Conservation (phyloP, 2,797 vertebrate genomes). For the Crocidura indochinensis region DNA sequence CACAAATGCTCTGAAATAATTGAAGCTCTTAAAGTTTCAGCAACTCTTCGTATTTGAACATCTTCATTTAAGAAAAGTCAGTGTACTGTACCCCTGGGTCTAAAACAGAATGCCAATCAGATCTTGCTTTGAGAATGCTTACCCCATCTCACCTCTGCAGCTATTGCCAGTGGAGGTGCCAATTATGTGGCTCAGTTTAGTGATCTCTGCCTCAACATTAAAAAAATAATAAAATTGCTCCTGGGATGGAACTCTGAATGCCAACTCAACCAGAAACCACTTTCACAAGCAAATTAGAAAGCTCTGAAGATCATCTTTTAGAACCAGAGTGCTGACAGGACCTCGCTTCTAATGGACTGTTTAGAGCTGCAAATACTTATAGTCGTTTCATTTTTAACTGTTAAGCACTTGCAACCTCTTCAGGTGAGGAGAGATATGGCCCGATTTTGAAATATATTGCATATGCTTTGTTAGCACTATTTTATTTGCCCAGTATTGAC, state of each 20-base stretch:
- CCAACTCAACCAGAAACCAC: conserved; percentile 60
- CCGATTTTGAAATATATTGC: conserved; percentile 17
- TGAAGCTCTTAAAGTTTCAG: background rate
- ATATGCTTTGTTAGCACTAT: conserved; percentile 24
- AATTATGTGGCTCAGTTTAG: conserved; percentile 25
- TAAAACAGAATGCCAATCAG: background rate
- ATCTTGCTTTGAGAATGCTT: conserved; percentile 29
- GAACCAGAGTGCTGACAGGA: conserved; percentile 57
- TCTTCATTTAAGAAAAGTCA: conserved; percentile 15
- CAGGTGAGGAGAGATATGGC: background rate
- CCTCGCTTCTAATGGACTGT: conserved; percentile 66
- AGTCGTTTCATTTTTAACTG: conserved; percentile 37
- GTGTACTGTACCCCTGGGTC: background rate
- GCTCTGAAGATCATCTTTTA: conserved; percentile 55
- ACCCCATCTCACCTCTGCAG: background rate
- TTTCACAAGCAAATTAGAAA: conserved; percentile 47
- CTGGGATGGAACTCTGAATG: conserved; percentile 43
- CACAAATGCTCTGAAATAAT: background rate
- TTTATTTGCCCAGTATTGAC: conserved; percentile 72
- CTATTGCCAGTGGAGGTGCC: conserved; percentile 38
- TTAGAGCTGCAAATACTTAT: conserved; percentile 69
- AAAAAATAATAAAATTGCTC: conserved; percentile 52
- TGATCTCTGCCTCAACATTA: conserved; percentile 59
- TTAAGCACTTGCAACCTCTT: conserved; percentile 13
- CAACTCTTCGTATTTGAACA: conserved; percentile 21